phyloP scores from a whole-genome alignment of 2,888 invertebrate genomes.

The Drosophila monieri region DNA sequence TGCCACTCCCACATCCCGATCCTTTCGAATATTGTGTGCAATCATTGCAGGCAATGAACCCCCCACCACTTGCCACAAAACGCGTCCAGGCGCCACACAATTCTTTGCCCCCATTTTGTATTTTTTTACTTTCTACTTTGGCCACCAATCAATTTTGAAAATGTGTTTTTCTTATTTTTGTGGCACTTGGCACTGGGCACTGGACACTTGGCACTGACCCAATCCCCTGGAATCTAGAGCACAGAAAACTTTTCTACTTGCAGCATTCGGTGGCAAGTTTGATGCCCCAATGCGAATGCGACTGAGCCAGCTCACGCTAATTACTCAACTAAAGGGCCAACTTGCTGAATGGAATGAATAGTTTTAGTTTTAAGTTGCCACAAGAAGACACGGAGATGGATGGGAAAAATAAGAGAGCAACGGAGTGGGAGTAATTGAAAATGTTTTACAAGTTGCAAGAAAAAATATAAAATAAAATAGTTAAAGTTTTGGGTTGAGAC shows the following conservation, averaged over 20 bases:
- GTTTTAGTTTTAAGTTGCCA: conserved; percentile 8
- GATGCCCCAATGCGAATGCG: not conserved
- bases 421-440: not conserved
- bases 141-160: conserved; percentile 20
- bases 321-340: conserved; percentile 5
- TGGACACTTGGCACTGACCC: conserved; percentile 19
- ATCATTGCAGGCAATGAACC: conserved; percentile 26
- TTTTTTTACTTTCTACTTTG: not conserved
- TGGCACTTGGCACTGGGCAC: conserved; percentile 2
- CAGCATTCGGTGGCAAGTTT: conserved; percentile 9
- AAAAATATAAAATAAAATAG: not conserved
- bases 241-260: conserved; percentile 9
- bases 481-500: not conserved
- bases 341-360: conserved; percentile 7
- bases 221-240: conserved; percentile 18
- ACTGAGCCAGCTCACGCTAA: conserved; percentile 5
- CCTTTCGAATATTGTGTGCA: conserved; percentile 10
- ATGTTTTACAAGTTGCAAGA: not conserved
- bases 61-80: conserved; percentile 13
- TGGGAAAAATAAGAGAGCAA: not conserved
- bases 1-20: no score
- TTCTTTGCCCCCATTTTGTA: conserved; percentile 2
- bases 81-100: conserved; percentile 3
- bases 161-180: conserved; percentile 17
- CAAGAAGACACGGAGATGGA: not conserved